A percentile compares a stretch with the other conserved stretches of the same genome.
Conservation (phyloP, 1,140 invertebrate genomes). For the Tribolium madens region DNA sequence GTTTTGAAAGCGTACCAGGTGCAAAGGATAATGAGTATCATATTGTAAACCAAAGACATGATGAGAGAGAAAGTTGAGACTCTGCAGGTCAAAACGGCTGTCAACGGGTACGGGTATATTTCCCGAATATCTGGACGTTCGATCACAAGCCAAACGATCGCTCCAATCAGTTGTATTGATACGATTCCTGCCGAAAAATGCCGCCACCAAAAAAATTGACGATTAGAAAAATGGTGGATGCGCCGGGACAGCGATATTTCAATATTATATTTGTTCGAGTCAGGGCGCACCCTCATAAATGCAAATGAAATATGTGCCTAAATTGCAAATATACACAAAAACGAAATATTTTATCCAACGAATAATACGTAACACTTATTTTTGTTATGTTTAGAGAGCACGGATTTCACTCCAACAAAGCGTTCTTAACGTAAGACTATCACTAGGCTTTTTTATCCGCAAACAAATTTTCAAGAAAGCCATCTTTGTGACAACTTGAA, state of each 20-base stretch:
- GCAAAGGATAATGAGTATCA: constrained; percentile 79
- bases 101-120: constrained; percentile 71
- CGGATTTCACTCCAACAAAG: constrained; percentile 13
- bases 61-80: constrained; percentile 79
- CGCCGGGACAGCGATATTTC: constrained; percentile 13
- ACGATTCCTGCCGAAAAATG: constrained; percentile 68
- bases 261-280: neutral
- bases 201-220: neutral
- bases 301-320: constrained; percentile 14
- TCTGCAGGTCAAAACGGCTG: constrained; percentile 76
- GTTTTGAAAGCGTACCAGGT: constrained; percentile 83
- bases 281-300: constrained; percentile 3
- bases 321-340: constrained; percentile 21
- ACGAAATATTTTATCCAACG: neutral
- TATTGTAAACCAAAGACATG: constrained; percentile 81
- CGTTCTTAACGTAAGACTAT: constrained; percentile 20
- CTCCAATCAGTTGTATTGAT: constrained; percentile 72
- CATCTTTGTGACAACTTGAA: constrained; percentile 30
- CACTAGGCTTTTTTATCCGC: constrained; percentile 22
- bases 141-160: constrained; percentile 76
- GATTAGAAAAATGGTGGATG: constrained; percentile 18
- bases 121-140: constrained; percentile 75
- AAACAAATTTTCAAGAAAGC: constrained; percentile 29
- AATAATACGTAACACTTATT: constrained; percentile 1
- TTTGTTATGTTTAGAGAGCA: constrained; percentile 15